These are phyloP conservation scores for Carduelis carduelis DNA, from an alignment of 2,797 vertebrate genomes.

Conservation along the genomic window DNA sequence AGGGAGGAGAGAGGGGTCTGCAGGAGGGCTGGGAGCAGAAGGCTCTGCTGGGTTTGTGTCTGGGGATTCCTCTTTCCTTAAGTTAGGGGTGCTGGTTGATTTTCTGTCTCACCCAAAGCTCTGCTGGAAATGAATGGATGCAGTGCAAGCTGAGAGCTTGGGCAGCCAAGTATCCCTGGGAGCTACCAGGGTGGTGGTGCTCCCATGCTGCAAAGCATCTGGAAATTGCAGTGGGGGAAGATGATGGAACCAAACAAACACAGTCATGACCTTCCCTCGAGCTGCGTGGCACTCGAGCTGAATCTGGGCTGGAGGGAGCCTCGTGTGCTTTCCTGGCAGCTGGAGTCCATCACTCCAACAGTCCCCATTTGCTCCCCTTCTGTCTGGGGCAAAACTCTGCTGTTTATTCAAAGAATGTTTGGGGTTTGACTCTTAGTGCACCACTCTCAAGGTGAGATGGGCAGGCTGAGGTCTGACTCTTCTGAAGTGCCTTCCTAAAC, in stretches of 20 bases:
- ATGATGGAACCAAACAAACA: neutral
- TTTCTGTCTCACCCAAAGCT: neutral
- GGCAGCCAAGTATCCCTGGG: accelerated
- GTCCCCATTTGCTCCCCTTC: neutral
- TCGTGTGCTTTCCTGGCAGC: neutral
- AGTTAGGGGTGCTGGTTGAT: neutral
- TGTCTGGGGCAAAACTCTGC: neutral
- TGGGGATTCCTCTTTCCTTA: neutral
- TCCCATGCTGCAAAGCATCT: neutral
- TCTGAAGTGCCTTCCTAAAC: neutral
- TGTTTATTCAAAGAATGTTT: neutral
- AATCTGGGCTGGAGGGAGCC: neutral
- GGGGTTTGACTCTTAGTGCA: neutral
- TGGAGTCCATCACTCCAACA: neutral
- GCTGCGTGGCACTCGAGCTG: neutral
- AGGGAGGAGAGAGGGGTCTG: neutral
- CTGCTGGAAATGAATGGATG: neutral
- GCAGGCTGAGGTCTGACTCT: neutral
- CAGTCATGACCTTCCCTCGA: neutral
- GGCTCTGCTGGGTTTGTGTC: neutral
- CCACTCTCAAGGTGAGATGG: neutral
- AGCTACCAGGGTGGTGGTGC: neutral
- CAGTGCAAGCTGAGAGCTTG: neutral
- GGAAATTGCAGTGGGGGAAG: neutral
- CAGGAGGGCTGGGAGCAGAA: neutral